Evolutionary conservation across 2,888 invertebrate species (phyloP).

Genomic region (Drosophila diplacantha): DNA sequence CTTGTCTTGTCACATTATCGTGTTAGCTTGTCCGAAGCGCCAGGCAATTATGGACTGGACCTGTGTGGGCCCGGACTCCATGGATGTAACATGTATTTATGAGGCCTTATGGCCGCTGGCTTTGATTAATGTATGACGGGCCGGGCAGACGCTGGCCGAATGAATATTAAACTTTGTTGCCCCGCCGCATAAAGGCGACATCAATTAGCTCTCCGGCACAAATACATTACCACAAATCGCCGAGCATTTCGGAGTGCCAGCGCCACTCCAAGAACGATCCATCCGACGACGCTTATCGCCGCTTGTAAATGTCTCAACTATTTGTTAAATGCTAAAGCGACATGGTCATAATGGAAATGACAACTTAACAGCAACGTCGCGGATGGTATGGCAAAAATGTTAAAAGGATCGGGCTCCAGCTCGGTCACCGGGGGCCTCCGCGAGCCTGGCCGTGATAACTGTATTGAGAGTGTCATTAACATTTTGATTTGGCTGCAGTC

Average conservation of each 20-base stretch:
- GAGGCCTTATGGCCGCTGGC: conserved; percentile 50
- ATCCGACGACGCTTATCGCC: conserved; percentile 60
- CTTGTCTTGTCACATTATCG: conserved; percentile 72
- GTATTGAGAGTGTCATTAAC: conserved; percentile 78
- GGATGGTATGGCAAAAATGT: conserved; percentile 50
- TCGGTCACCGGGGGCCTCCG: conserved; percentile 10
- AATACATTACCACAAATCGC: conserved; percentile 67
- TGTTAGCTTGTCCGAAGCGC: conserved; percentile 66
- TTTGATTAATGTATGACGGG: conserved; percentile 64
- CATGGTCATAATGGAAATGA: conserved; percentile 75
- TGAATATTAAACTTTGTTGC: conserved; percentile 63
- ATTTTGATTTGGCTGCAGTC: conserved; percentile 72
- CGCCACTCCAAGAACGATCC: conserved; percentile 7
- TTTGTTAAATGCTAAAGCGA: conserved; percentile 76
- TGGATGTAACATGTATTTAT: conserved; percentile 55
- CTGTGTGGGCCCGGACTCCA: conserved; percentile 51
- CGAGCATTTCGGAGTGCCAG: conserved; percentile 43
- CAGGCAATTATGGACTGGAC: conserved; percentile 43
- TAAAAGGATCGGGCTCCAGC: conserved; percentile 58
- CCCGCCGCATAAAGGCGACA: conserved; percentile 60
- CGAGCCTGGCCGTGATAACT: conserved; percentile 64
- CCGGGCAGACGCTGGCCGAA: conserved; percentile 36
- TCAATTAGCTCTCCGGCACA: conserved; percentile 57
- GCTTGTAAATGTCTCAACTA: conserved; percentile 77
- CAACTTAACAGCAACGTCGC: conserved; percentile 68